Base-by-base conservation (phyloP, 1,140 invertebrate species). In the Drosophila pandora region DNA sequence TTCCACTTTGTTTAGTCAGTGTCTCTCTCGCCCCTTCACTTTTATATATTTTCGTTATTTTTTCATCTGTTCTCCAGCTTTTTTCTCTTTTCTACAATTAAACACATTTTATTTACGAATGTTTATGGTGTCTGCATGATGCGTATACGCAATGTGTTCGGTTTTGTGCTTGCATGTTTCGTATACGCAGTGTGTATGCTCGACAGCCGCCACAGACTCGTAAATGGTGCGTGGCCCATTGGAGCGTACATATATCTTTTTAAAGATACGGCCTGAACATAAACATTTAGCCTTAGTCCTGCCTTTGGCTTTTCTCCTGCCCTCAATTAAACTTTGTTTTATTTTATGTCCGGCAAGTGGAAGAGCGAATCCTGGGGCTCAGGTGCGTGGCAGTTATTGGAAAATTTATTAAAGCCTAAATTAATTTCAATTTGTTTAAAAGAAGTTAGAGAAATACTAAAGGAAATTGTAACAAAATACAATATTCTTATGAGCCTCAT, bases 141-240 rank as follows among this genome's bases (percentile, higher is more conserved):
- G 79, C 71, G 83, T 83, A 87, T 88, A 87, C 79, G 83, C 79
- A 85, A 77, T 85, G 81, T 77, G 67, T 73, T 69, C 41, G 63
- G 50, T 48, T 39, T 37, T 50, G 30, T 68, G 39, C 63, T 32
- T 69, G 65, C 50, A 56, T 57, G 63, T 69, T 56, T 21, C 63
- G 65, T 69, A 69, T 69, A 69, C 65, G 63, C 63, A 23, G n/a
- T n/a, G 58, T 57, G 23, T 56, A 30, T 23, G 13, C 5, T 10
- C 22, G 41, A 21, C 23, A 21, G 39, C 13, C 23, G 53, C 60
- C 60, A 47, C 59, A 56, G 45, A 60, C 75, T 75, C 79, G 70
- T 83, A 83, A 83, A 83, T 60, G 73, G 52, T 57, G 69, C 60
- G 52, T 78, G 43, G 43, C 37, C 57, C 64, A 63, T 63, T 61